Conservation (phyloP, 1,140 invertebrate genomes). For the Thereuonema tuberculata region DNA sequence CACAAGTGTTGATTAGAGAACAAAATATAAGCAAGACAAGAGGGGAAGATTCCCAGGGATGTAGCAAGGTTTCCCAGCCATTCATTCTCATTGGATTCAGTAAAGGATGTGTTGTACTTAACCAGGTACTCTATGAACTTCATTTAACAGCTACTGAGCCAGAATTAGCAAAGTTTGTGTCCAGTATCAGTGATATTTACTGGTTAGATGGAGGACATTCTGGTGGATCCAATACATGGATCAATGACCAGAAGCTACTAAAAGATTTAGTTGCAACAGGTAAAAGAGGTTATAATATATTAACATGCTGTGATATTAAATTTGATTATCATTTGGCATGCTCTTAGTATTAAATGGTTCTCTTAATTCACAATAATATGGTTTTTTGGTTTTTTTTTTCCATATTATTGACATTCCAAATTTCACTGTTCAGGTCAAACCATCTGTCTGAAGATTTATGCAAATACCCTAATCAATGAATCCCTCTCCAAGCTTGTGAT, state of each 20-base stretch:
- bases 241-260: constrained; percentile 53
- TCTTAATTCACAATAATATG: no score
- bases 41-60: no score
- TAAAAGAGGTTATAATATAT: constrained; percentile 17
- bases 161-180: neutral
- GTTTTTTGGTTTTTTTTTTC: no score
- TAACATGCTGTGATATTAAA: no score
- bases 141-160: constrained; percentile 26
- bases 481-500: no score
- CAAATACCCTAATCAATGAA: no score
- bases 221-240: constrained; percentile 68
- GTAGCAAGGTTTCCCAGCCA: no score
- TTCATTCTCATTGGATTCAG: constrained; percentile 61
- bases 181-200: constrained; percentile 46
- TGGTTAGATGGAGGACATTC: constrained; percentile 79
- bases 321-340: no score
- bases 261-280: constrained; percentile 50
- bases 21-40: no score
- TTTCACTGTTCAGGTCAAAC: no score
- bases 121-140: constrained; percentile 75
- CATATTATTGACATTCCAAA: no score
- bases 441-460: neutral
- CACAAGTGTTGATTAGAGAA: no score
- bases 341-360: neutral
- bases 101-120: constrained; percentile 81